Base-by-base conservation (phyloP, 2,797 vertebrate species). In the Alosa sapidissima region DNA sequence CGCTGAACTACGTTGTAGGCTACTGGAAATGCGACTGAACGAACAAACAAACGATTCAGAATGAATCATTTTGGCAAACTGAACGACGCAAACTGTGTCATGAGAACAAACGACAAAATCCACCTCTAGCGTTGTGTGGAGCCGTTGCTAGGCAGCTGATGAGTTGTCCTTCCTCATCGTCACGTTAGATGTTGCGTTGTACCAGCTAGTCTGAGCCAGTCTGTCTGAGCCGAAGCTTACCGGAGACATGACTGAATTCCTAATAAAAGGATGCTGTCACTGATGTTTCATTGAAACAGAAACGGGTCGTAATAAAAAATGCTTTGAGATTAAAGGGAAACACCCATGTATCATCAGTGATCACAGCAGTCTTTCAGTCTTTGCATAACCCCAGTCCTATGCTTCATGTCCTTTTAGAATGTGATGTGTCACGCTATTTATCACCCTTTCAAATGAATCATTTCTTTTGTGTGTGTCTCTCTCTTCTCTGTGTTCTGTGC, bases 91-190 rank as follows among this genome's bases (percentile, higher is more conserved):
- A 28, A 28, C 28, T 28, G 28, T 28, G 28, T 28, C 28, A 28
- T 28, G 28, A 28, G 28, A 28, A 28, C 28, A 28, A 28, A 28
- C 28, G 28, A 28, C 28, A 28, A 28, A 28, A 28, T 28, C 28
- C 28, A 28, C 28, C 28, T 28, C 28, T 28, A 28, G 87, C 84
- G 82, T 84, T 60, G 88, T 51, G 87, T 92, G 92, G 62, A 86
- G 85, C 81, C 84, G 93, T 95, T 91, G 92, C 94, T 88, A 88
- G 90, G 94, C 91, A 94, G 94, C 93, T 19, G 33, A 75, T 75
- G 68, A 75, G 33, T 41, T 19, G 68, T 92, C 91, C 89, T 90
- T 84, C 85, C 87, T 86, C 83, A 91, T 92, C 84, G 91, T 94
- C 92, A 94, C 89, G 92, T 90, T 91, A 91, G 89, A 86, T 88